Evolutionary conservation across 2,113 vertebrate species (phyloP).

Genomic region (Chinchilla lanigera): DNA sequence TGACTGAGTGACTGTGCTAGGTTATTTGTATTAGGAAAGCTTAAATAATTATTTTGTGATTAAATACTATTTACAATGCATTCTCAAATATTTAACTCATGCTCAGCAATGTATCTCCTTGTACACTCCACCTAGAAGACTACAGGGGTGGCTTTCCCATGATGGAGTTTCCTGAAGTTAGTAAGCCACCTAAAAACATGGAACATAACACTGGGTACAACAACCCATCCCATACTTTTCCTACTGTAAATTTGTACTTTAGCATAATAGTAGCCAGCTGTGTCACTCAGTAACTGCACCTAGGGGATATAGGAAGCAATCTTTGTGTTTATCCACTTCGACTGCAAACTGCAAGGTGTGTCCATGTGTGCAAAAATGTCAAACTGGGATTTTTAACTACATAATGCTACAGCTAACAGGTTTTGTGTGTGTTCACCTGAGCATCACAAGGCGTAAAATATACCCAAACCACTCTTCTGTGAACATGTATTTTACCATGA

Average conservation of each 20-base stretch:
- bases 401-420: neutral
- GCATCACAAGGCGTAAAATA: neutral
- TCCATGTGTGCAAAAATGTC: neutral
- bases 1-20: neutral
- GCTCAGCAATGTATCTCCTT: neutral
- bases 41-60: conserved; percentile 25
- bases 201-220: neutral
- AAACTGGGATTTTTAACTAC: neutral
- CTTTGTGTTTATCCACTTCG: neutral
- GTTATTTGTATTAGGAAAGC: neutral
- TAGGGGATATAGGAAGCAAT: neutral
- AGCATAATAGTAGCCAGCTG: neutral
- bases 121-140: neutral
- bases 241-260: neutral
- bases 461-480: neutral
- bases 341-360: neutral
- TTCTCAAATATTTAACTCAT: neutral
- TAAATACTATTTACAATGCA: neutral
- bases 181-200: neutral
- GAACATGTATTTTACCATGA: neutral
- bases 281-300: neutral
- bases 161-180: neutral
- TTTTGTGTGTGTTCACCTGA: neutral
- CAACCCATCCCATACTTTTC: neutral
- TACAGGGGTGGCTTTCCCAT: neutral